Conservation (phyloP, 64 coral and sea anemone species). For the Hydrozoanthus tunicans region DNA sequence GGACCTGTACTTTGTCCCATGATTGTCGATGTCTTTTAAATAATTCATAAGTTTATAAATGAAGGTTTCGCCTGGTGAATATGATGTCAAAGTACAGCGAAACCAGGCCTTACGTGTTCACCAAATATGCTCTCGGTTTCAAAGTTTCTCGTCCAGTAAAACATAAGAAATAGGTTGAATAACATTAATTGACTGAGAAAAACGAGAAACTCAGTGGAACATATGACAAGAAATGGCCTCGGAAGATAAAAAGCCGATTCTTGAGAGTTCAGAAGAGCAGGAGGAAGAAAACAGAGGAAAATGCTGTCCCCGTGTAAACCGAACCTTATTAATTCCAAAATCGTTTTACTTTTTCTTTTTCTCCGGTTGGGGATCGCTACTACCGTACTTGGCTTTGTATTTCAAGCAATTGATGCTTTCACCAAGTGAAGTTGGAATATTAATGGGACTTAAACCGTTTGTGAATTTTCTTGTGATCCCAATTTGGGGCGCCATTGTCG, state of each 20-base stretch:
- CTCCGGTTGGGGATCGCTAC: constrained; percentile 95
- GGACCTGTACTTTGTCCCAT: constrained; percentile 26
- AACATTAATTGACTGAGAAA: not conserved
- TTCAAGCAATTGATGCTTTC: constrained; percentile 98
- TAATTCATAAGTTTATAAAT: constrained; percentile 32
- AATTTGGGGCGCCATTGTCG: constrained; percentile 98
- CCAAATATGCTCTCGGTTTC: constrained; percentile 20
- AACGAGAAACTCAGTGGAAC: not conserved
- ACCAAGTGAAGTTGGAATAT: constrained; percentile 96
- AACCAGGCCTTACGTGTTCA: constrained; percentile 58
- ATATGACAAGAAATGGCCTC: constrained; percentile 16
- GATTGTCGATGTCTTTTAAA: constrained; percentile 29
- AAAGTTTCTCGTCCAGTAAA: constrained; percentile 18
- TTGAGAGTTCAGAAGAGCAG: constrained; percentile 29
- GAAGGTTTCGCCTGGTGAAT: constrained; percentile 16
- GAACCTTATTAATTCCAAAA: constrained; percentile 92
- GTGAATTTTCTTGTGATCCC: constrained; percentile 99
- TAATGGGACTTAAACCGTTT: constrained; percentile 98
- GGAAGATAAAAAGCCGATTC: constrained; percentile 77
- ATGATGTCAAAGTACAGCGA: constrained; percentile 12
- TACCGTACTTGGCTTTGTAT: constrained; percentile 95
- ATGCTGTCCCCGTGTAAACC: constrained; percentile 96
- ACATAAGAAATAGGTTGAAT: not conserved
- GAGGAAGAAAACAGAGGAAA: constrained; percentile 32
- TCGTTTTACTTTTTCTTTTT: constrained; percentile 99